Evolutionary conservation across 1,140 invertebrate genomes (phyloP), one percentile per base, ranked within the genome.

Genomic region (Trialeurodes vaporariorum): DNA sequence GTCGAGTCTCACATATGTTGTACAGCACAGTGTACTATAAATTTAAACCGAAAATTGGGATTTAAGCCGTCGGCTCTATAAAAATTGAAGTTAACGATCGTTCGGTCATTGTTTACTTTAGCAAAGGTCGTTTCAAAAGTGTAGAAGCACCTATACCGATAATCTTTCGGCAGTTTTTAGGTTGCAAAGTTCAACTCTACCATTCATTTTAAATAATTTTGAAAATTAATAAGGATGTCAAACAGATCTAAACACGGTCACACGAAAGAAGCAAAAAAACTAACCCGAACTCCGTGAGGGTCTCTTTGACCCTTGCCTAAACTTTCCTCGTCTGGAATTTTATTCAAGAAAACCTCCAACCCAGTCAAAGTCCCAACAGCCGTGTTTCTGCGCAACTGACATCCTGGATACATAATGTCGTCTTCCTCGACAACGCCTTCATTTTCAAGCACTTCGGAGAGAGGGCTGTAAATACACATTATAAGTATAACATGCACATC

Each of bases 291-390:
- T 13, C 71, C 71, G 27, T 67, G 61, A 5, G 64, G 25, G 40
- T 72, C 71, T 13, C 70, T 63, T 40, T 72, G 71, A 21, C 66
- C 71, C n/a, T 65, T 25, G 2, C 64, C 70, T 40, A 71, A 63
- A 1, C 63, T 64, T 61, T 72, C 68, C 2, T 49, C 24, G n/a
- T 24, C 27, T 25, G 71, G 68, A n/a, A 65, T 64, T 34, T 71
- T 69, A 25, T 70, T 65, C 2, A 76, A 63, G 34, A 76, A 73
- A 17, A 76, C 72, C 70, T 75, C 72, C 27, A 76, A 23, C 11
- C 75, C 75, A 21, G 73, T 73, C 9, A 71, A 49, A 13, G 67
- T 72, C 1, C 72, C 71, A 12, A 70, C 71, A 1, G 69, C 72
- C 0, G 72, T 71, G 27, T 71, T 73, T 27, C 71, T 62, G 21